Percentiles rank a stretch among this genome's conserved stretches.
Conservation (phyloP, 1,140 invertebrate genomes). For the Polyergus mexicanus region DNA sequence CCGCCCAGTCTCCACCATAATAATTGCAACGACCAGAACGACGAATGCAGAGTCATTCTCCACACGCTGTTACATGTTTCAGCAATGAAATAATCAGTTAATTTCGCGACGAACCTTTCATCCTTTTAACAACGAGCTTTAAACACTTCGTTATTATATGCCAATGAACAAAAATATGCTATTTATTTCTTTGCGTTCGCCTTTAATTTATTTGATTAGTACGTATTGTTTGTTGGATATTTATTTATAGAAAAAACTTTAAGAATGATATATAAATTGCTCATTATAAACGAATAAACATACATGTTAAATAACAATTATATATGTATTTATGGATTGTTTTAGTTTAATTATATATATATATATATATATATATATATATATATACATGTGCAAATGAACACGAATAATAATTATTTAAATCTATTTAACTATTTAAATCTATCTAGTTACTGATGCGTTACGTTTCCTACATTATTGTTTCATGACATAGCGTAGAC, state of each 20-base stretch:
- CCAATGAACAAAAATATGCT: conserved; percentile 40
- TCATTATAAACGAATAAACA: conserved; percentile 8
- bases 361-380: no score
- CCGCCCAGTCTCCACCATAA: conserved; percentile 34
- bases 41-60: conserved; percentile 54
- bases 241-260: neutral
- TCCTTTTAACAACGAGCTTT: conserved; percentile 34
- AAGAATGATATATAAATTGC: neutral
- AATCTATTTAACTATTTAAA: conserved; percentile 20
- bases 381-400: neutral
- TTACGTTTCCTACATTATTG: neutral
- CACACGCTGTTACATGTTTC: conserved; percentile 21
- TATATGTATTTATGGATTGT: neutral
- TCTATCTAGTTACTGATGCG: neutral
- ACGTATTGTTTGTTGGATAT: neutral
- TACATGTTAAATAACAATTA: conserved; percentile 11
- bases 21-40: conserved; percentile 55
- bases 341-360: neutral
- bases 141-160: conserved; percentile 42
- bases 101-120: conserved; percentile 38
- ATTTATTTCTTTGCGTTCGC: conserved; percentile 7
- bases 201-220: neutral
- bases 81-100: conserved; percentile 58
- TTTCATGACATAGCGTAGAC: neutral
- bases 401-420: conserved; percentile 3